Evolutionary conservation across 2,888 invertebrate species (phyloP), one percentile per base, ranked within the genome.

Genomic region (Clunio marinus): DNA sequence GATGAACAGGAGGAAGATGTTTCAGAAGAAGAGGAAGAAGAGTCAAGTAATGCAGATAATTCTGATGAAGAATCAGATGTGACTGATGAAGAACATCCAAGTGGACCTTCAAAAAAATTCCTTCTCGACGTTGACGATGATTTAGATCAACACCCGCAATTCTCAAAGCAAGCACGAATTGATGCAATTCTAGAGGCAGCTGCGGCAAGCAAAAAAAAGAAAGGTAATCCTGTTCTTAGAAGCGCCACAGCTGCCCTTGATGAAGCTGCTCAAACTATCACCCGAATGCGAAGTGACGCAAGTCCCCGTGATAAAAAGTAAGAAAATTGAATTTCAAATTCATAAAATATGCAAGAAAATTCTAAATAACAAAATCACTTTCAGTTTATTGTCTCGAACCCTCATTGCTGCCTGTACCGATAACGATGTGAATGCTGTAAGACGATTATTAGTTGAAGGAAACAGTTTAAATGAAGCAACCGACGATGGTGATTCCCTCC

Each of bases 191-290:
- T 96, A 72, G 94, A 96, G 83, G 96, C 94, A 76, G 96, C 96
- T 77, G 91, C 86, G 86, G 80, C 78, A 74, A 73, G 71, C 68
- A 46, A 57, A 41, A 24, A 69, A 70, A 79, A 79, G 70, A 79
- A 78, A 73, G 76, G 66, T 55, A 51, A 78, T 22, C 78, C 79
- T 25, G 79, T 78, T 22, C 73, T 79, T 70, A 75, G 79, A 57
- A 78, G 77, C 73, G 79, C 79, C 69, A 79, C 94, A 75, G 93
- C 94, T 82, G 96, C 96, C 72, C 86, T 97, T 76, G 96, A 96
- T 83, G 96, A 96, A 82, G 96, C 96, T 70, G 96, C 96, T 71
- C 96, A 96, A 74, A 96, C 96, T 69, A 84, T 97, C 72, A 96
- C 94, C 73, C 89, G 94, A 78, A 96, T 96, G 95, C 88, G 96